These are phyloP conservation scores for Chlorospingus semifuscus DNA, from an alignment of 2,797 vertebrate species.

Conservation along the genomic window DNA sequence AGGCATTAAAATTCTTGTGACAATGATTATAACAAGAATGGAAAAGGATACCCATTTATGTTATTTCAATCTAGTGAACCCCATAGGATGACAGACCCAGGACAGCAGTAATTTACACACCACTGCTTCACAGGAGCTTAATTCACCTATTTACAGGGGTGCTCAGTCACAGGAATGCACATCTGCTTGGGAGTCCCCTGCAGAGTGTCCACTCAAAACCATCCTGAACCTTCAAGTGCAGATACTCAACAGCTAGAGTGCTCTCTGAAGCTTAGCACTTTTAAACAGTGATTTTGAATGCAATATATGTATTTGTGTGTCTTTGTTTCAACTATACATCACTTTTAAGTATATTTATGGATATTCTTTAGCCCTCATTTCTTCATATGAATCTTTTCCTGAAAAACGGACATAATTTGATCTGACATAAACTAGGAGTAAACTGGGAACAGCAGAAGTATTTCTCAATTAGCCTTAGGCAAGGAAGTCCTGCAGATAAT, in stretches of 20 bases:
- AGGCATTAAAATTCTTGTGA: conserved; percentile 82
- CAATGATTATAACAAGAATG: conserved; percentile 79
- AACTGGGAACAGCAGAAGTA: background rate
- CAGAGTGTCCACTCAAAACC: background rate
- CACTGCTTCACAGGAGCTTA: background rate
- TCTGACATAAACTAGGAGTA: background rate
- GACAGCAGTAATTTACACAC: conserved; percentile 49
- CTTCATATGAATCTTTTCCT: background rate
- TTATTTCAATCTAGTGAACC: conserved; percentile 73
- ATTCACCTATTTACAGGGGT: conserved; percentile 19
- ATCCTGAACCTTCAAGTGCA: background rate
- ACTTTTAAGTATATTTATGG: background rate
- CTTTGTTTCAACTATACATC: background rate
- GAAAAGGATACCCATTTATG: conserved; percentile 71
- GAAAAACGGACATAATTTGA: background rate
- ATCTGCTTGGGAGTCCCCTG: background rate
- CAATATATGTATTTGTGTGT: background rate
- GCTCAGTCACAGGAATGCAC: background rate
- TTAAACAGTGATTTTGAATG: background rate
- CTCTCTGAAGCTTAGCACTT: background rate
- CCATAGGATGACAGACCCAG: conserved; percentile 33
- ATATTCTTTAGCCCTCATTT: background rate
- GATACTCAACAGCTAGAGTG: background rate
- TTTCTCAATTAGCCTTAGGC: background rate
- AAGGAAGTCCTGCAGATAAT: background rate